Evolutionary conservation across 2,888 invertebrate genomes (phyloP).

Genomic region (Callyntrura sp.): DNA sequence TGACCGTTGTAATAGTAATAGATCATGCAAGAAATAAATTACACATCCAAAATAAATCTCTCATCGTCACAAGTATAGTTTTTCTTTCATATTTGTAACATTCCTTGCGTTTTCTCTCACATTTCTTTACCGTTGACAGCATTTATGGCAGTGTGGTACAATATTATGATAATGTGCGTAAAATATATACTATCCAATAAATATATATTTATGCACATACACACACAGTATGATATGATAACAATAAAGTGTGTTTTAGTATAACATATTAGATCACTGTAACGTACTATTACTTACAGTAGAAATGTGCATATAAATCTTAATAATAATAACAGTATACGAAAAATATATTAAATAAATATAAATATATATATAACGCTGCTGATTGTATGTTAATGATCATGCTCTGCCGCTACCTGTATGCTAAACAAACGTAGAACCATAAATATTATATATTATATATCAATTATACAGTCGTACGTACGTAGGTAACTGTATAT

Average conservation of each 20-base stretch:
- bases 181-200: background rate
- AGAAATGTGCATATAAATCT: conserved; percentile 27
- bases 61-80: background rate
- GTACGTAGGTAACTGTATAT: conserved; percentile 27
- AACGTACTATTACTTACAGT: conserved; percentile 52
- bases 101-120: background rate
- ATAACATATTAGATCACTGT: conserved; percentile 25
- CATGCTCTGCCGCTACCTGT: conserved; percentile 54
- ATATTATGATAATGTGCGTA: conserved; percentile 3
- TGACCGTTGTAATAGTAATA: background rate
- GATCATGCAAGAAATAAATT: conserved; percentile 50
- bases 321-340: background rate
- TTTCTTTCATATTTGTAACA: background rate
- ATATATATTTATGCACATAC: conserved; percentile 2
- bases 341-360: background rate
- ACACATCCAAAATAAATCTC: conserved; percentile 22
- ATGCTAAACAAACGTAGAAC: conserved; percentile 50
- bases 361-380: conserved; percentile 14
- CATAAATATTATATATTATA: conserved; percentile 39
- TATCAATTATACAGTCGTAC: conserved; percentile 33
- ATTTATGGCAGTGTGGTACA: conserved; percentile 32
- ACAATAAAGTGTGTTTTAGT: background rate
- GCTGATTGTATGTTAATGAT: conserved; percentile 49
- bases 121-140: background rate
- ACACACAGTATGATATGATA: background rate